Percentiles rank a stretch among this genome's conserved stretches.
Conservation (phyloP, 2,113 vertebrate genomes). For the Ivindomyrus marchei region DNA sequence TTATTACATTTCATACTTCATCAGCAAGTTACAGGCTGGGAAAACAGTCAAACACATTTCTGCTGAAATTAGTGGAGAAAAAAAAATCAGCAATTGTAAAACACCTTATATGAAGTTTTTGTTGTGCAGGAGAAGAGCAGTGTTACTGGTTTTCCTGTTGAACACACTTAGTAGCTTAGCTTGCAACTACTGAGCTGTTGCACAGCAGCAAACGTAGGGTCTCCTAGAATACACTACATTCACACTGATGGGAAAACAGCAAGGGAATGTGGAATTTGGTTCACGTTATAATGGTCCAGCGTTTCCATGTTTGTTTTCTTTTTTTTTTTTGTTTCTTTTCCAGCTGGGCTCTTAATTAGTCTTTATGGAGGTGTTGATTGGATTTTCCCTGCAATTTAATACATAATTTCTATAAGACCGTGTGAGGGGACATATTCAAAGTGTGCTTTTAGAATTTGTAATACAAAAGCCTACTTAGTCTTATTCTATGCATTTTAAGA, state of each 20-base stretch:
- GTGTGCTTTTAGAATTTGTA: neutral
- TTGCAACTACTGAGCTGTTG: neutral
- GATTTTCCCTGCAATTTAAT: neutral
- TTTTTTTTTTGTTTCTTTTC: neutral
- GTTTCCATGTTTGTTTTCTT: neutral
- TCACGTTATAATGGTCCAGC: neutral
- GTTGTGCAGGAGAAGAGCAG: neutral
- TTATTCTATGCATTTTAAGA: neutral
- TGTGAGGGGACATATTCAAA: neutral
- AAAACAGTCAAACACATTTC: constrained; percentile 1
- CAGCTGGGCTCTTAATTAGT: neutral
- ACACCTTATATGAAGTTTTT: neutral
- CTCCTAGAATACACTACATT: neutral
- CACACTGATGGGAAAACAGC: neutral
- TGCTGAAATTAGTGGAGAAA: neutral
- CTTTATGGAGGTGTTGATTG: neutral
- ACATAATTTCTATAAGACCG: neutral
- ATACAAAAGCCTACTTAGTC: neutral
- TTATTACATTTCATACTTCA: constrained; percentile 17
- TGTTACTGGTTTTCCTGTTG: neutral
- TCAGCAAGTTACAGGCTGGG: constrained; percentile 9
- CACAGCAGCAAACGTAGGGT: neutral
- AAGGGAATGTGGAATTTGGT: neutral
- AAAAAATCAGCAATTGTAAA: neutral
- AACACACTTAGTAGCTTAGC: neutral